Percentiles rank a stretch among this genome's conserved stretches.
These are phyloP conservation scores for Nothocercus nigrocapillus DNA, from an alignment of 2,113 vertebrate species.

Conservation along the genomic window DNA sequence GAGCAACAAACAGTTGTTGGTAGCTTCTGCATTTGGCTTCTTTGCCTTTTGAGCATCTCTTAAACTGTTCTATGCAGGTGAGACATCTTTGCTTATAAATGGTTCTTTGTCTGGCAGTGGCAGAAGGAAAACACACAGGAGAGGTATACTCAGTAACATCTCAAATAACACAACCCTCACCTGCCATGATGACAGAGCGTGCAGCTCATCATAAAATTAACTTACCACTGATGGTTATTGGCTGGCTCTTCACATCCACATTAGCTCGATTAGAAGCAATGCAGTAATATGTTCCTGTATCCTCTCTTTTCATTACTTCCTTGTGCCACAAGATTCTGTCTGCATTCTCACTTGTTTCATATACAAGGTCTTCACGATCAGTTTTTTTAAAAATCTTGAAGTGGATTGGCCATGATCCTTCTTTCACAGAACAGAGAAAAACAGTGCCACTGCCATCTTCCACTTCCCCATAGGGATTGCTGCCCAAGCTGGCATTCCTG, in stretches of 20 bases:
- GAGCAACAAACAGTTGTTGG: not conserved
- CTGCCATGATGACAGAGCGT: not conserved
- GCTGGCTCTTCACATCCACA: not conserved
- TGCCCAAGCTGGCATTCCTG: constrained; percentile 33
- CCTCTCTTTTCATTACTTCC: constrained; percentile 29
- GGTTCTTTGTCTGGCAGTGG: not conserved
- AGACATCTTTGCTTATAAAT: not conserved
- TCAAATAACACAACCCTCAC: not conserved
- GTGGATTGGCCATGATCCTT: constrained; percentile 66
- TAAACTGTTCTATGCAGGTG: not conserved
- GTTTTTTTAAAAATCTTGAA: constrained; percentile 65
- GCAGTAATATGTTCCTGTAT: constrained; percentile 63
- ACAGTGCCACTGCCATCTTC: constrained; percentile 34
- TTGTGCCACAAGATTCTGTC: not conserved
- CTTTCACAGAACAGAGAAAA: constrained; percentile 59
- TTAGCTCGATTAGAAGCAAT: constrained; percentile 57
- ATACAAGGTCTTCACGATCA: not conserved
- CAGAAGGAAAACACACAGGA: not conserved
- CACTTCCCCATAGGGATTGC: not conserved
- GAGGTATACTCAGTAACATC: not conserved
- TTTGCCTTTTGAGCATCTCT: not conserved
- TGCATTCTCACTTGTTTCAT: not conserved
- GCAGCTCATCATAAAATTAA: not conserved
- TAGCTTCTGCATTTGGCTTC: not conserved
- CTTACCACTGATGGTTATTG: constrained; percentile 59